These are phyloP conservation scores for Macrosoma leucophasiata DNA, from an alignment of 2,888 invertebrate genomes.

Conservation along the genomic window DNA sequence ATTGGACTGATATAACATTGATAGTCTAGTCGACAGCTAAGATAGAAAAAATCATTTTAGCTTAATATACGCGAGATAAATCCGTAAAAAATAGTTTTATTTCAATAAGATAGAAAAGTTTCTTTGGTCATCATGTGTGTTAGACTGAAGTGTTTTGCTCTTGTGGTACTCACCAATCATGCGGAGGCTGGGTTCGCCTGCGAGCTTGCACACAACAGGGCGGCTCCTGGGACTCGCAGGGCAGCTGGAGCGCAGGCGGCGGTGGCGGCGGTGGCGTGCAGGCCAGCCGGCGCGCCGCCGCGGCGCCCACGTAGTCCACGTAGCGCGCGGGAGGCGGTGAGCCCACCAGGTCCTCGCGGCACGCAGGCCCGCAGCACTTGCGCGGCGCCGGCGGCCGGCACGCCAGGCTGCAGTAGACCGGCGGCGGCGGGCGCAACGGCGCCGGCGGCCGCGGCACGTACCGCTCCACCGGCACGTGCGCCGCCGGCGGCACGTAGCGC, in stretches of 20 bases:
- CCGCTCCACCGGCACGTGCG: conserved; percentile 82
- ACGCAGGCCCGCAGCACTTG: conserved; percentile 66
- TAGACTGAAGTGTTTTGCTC: too few relatives aligned
- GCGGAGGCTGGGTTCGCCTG: conserved; percentile 74
- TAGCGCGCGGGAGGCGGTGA: conserved; percentile 68
- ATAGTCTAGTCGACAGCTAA: too few relatives aligned
- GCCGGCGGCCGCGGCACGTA: conserved; percentile 79
- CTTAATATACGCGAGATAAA: too few relatives aligned
- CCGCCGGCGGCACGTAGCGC: conserved; percentile 80
- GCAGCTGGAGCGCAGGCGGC: conserved; percentile 65
- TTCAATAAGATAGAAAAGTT: not conserved
- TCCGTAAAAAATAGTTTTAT: too few relatives aligned
- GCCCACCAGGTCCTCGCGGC: conserved; percentile 61
- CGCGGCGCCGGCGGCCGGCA: conserved; percentile 60
- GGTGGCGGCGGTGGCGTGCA: conserved; percentile 71
- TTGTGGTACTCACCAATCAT: conserved; percentile 77
- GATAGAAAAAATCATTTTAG: too few relatives aligned
- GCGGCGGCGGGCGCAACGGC: conserved; percentile 62
- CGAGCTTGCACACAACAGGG: conserved; percentile 76
- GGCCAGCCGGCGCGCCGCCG: conserved; percentile 76
- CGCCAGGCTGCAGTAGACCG: conserved; percentile 73
- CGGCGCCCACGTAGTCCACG: conserved; percentile 79
- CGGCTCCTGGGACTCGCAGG: conserved; percentile 67
- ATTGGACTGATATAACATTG: too few relatives aligned
- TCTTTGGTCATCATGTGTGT: too few relatives aligned